Base-by-base conservation (phyloP, 2,113 vertebrate species). In the Taurulus bubalis region DNA sequence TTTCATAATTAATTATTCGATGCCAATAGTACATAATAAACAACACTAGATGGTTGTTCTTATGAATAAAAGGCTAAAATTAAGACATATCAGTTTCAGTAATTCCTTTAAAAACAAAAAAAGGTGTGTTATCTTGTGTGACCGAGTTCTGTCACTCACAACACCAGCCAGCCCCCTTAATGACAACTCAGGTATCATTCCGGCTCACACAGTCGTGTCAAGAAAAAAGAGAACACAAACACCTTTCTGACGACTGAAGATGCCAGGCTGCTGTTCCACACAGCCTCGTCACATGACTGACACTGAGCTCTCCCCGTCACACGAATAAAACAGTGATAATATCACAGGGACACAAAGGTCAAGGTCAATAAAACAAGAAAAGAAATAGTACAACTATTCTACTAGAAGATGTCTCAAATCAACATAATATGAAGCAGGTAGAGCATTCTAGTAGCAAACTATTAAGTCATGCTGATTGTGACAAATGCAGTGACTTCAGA, bases 381-480 rank as follows among this genome's bases (percentile, higher is more conserved):
- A n/a, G n/a, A 11, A 40, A 5, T 40, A 40, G 2, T 11, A 42
- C 40, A 2, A 79, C 66, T 4, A 47, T 66, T 72, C 22, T 32
- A 22, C n/a, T 1, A 38, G 60, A 73, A 66, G 62, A 67, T 40
- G 69, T 82, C n/a, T 81, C 60, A 76, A 82, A 86, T 86, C 72
- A 75, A 73, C 77, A 78, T 56, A 74, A 86, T 70, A 81, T 58
- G 38, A 86, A 51, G 63, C 64, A 69, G 42, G 66, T 82, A 65
- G 71, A 83, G 56, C 7, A 24, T 80, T 75, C 75, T 70, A 62
- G 59, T 58, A 69, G 73, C 77, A 74, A 66, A 73, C 74, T 75
- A 79, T 92, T 81, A 90, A 92, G 74, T 64, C 62, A 73, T 66
- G 51, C 59, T 83, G 77, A 93, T 88, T 85, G 83, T 87, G 89